Conservation (phyloP, 2,888 invertebrate species). For the Lymantria dispar region DNA sequence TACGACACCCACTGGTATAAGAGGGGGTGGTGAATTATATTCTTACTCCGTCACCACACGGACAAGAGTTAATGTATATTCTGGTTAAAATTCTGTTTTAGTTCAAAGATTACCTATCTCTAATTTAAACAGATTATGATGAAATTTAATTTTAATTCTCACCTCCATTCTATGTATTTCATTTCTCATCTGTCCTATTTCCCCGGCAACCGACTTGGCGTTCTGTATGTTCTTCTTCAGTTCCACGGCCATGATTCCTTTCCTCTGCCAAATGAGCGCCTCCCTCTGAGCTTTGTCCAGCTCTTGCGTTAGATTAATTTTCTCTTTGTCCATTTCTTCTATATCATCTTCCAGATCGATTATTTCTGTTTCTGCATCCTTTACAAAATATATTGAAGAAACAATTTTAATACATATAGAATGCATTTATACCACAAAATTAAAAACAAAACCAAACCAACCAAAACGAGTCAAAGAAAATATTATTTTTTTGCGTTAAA, state of each 20-base stretch:
- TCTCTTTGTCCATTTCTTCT: constrained; percentile 84
- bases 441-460: no score
- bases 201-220: constrained; percentile 85
- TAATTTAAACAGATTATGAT: no score
- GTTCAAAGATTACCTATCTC: no score
- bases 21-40: no score
- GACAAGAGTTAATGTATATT: no score
- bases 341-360: constrained; percentile 87
- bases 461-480: no score
- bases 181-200: constrained; percentile 88
- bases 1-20: no score
- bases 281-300: constrained; percentile 85
- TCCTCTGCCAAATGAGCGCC: constrained; percentile 91
- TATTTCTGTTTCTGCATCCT: constrained; percentile 87
- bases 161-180: constrained; percentile 94
- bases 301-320: constrained; percentile 84
- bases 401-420: no score
- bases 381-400: constrained; percentile 4
- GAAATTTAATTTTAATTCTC: constrained; percentile 6
- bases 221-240: constrained; percentile 85
- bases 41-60: no score
- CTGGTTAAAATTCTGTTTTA: no score
- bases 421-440: no score
- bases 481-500: no score
- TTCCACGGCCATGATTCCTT: constrained; percentile 87